Base-by-base conservation (phyloP, 2,888 invertebrate genomes). In the Ligdia adustata region DNA sequence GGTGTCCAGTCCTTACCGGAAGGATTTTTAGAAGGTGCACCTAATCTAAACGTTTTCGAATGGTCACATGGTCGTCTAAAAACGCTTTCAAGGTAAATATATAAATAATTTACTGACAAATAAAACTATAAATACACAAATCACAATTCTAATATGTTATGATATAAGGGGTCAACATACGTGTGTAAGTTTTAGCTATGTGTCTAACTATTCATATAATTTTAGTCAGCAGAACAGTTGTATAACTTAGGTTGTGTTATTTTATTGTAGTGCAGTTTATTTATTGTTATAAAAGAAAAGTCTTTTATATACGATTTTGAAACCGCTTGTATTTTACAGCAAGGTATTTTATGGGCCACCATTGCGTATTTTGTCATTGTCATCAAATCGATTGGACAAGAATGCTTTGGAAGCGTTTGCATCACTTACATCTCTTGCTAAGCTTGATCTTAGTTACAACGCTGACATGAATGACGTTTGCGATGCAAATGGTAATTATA, bases 401-500 rank as follows among this genome's bases (percentile, higher is more conserved):
- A 9, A 34, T 11, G 13, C n/a, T 1, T 13, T 34, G n/a, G 4
- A 22, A 24, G 34, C 34, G 0, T 5, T 34, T 3, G 13, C 22
- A 1, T 7, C 22, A 5, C 12, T 34, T n/a, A 24, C 13, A 14
- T 24, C 22, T 4, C 34, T 34, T 9, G 13, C 12, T 3, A 34
- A 22, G 9, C 22, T 34, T 5, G 34, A 34, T 3, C 9, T 34
- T 9, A 4, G 34, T 24, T 3, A 24, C 14, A 34, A 34, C 9
- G 9, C 1, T 1, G 9, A 34, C 6, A 12, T 34, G 1, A 14
- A 14, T 7, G 18, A 34, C 3, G n/a, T 34, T 24, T 34, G 34
- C 14, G 34, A 34, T 34, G 9, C 22, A n/a, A 34, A 34, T 3
- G 34, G 34, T 34, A 34, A 16, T 16, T 16, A 16, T 16, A 16